Evolutionary conservation across 2,113 vertebrate genomes (phyloP).

Genomic region (Hassar affinis): DNA sequence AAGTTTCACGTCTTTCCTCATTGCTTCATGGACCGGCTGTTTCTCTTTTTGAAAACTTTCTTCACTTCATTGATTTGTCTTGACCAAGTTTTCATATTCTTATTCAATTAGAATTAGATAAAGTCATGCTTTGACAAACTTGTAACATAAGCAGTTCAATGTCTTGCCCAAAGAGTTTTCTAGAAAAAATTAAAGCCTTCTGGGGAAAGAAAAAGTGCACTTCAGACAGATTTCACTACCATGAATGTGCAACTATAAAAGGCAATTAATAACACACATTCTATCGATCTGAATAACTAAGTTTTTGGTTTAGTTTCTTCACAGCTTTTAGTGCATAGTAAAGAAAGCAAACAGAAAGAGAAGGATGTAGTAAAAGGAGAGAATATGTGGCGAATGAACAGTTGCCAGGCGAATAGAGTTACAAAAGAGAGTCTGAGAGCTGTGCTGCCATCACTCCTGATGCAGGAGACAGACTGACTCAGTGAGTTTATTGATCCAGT

Average conservation of each 20-base stretch:
- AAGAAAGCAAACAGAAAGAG: background rate
- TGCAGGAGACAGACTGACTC: conserved; percentile 66
- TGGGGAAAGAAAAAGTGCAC: conserved; percentile 48
- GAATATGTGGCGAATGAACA: conserved; percentile 63
- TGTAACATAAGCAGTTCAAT: conserved; percentile 51
- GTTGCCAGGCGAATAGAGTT: conserved; percentile 65
- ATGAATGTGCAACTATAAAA: background rate
- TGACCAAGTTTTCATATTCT: conserved; percentile 64
- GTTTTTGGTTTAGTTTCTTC: conserved; percentile 8
- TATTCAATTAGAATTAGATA: conserved; percentile 61
- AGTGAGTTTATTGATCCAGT: conserved; percentile 69
- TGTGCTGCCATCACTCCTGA: conserved; percentile 63
- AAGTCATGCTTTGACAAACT: conserved; percentile 62
- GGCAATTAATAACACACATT: background rate
- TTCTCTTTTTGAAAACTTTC: conserved; percentile 52
- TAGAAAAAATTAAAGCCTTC: conserved; percentile 17
- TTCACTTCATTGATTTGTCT: conserved; percentile 65
- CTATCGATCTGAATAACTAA: background rate
- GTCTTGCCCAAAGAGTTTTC: conserved; percentile 47
- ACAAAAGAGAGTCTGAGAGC: conserved; percentile 44
- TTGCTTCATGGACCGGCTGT: conserved; percentile 34
- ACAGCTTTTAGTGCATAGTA: background rate
- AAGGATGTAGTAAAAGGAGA: conserved; percentile 18
- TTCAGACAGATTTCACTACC: conserved; percentile 47
- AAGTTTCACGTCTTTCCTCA: conserved; percentile 64